These are phyloP conservation scores for Upupa epops DNA, from an alignment of 2,113 vertebrate species.

Conservation along the genomic window DNA sequence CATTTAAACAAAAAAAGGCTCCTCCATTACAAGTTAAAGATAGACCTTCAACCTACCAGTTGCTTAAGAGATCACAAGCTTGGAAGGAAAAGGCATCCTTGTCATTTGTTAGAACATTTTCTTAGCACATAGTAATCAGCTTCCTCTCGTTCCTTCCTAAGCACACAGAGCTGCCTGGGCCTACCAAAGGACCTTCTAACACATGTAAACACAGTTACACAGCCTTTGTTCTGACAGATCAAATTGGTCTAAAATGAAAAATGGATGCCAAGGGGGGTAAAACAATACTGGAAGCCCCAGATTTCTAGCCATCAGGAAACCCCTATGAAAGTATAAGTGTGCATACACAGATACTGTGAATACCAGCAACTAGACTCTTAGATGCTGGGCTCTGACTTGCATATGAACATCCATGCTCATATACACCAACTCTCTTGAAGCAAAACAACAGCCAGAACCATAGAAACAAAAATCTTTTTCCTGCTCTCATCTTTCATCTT, in stretches of 20 bases:
- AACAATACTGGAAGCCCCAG: background rate
- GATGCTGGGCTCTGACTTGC: background rate
- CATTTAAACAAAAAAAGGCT: background rate
- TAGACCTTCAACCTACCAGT: background rate
- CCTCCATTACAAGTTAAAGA: background rate
- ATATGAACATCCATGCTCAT: fast-evolving
- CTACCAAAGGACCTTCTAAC: background rate
- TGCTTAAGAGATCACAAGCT: background rate
- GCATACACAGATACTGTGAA: background rate
- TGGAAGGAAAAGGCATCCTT: background rate
- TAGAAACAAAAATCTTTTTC: background rate
- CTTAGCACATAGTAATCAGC: background rate
- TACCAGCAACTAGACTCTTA: background rate
- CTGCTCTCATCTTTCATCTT: background rate
- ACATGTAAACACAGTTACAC: background rate
- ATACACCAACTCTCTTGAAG: background rate
- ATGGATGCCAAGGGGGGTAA: background rate
- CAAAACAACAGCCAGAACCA: background rate
- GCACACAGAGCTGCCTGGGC: background rate
- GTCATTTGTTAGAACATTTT: background rate
- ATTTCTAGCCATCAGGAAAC: background rate
- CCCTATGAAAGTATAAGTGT: background rate
- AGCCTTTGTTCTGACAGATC: background rate
- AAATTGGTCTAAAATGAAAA: background rate
- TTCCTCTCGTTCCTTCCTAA: background rate